phyloP scores from a whole-genome alignment of 2,888 invertebrate species.

The Phoronis australis region DNA sequence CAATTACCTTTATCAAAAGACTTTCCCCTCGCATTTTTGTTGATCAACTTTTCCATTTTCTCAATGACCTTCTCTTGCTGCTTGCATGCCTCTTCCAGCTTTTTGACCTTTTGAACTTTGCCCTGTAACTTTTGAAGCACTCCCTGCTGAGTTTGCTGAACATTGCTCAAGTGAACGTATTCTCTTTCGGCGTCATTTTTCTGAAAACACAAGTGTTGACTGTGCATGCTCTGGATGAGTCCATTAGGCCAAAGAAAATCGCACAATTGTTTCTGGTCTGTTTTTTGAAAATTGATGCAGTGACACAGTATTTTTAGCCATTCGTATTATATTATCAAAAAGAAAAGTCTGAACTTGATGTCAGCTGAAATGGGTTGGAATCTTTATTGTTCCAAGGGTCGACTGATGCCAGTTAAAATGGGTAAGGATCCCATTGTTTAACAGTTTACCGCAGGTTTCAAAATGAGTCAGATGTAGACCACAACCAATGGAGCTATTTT shows the following conservation, averaged over 20 bases:
- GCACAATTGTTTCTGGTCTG: background rate
- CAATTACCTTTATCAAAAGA: too few species aligned
- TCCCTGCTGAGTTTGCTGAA: constrained; percentile 36
- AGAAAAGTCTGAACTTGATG: too few species aligned
- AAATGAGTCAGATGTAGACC: too few species aligned
- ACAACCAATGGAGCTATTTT: too few species aligned
- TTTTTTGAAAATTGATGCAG: background rate
- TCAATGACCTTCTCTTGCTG: constrained; percentile 49
- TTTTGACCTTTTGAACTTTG: constrained; percentile 32
- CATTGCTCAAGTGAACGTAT: constrained; percentile 29
- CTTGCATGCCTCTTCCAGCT: constrained; percentile 42
- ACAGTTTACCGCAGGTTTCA: too few species aligned
- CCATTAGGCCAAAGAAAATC: too few species aligned
- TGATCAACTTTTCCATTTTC: constrained; percentile 41
- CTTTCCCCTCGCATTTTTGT: constrained; percentile 17
- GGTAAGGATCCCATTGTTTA: too few species aligned
- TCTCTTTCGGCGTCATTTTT: constrained; percentile 46
- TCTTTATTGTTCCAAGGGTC: too few species aligned
- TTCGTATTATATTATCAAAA: background rate
- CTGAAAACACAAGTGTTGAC: constrained; percentile 16
- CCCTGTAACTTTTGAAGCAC: constrained; percentile 39
- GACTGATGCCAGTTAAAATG: too few species aligned
- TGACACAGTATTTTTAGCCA: background rate
- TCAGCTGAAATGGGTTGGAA: too few species aligned
- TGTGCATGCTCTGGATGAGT: background rate